A percentile compares a stretch with the other conserved stretches of the same genome.
phyloP scores from a whole-genome alignment of 2,113 vertebrate species.

The Boulengeromyrus knoepffleri region DNA sequence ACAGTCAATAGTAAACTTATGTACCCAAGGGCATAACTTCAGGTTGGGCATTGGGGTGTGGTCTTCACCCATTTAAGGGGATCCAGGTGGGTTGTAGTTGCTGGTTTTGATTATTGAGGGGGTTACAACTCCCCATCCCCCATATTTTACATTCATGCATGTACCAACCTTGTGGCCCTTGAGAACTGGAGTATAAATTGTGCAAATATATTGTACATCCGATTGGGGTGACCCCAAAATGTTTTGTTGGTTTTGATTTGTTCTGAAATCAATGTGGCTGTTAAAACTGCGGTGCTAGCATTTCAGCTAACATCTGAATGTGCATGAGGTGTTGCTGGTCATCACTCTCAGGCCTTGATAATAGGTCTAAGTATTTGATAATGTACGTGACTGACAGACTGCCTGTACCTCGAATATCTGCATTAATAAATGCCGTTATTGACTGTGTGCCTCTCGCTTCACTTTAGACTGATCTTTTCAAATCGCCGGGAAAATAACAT shows the following conservation, averaged over 20 bases:
- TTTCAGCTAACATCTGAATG: conserved; percentile 32
- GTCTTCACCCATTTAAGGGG: background rate
- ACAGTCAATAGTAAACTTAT: background rate
- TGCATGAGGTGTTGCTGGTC: conserved; percentile 63
- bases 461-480: background rate
- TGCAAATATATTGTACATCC: background rate
- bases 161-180: background rate
- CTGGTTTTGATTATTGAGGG: background rate
- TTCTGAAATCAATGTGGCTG: conserved; percentile 10
- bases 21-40: background rate
- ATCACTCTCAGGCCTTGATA: conserved; percentile 54
- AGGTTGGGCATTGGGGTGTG: background rate
- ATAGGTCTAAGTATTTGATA: conserved; percentile 12
- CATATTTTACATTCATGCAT: background rate
- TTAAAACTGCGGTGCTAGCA: conserved; percentile 35
- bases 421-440: conserved; percentile 15
- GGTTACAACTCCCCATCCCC: background rate
- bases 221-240: background rate
- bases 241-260: background rate
- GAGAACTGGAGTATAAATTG: background rate
- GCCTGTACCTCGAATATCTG: background rate
- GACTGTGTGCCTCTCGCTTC: background rate
- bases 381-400: background rate
- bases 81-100: background rate
- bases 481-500: background rate